Evolutionary conservation across 2,888 invertebrate species (phyloP), one percentile per base, ranked within the genome.

Genomic region (Apamea anceps): DNA sequence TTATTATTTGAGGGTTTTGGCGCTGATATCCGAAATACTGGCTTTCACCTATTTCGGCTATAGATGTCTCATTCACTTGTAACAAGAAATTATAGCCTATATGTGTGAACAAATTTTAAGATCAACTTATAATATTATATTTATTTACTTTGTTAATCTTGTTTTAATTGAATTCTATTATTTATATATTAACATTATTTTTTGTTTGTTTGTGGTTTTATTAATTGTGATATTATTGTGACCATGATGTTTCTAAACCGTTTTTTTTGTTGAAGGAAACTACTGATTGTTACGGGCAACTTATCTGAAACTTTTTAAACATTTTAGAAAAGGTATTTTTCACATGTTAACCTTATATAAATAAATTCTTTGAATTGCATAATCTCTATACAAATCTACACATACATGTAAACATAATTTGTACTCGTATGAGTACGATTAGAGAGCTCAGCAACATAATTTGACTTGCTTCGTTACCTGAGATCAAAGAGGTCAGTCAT

Each of bases 401-500:
- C 32, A 32, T 67, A 62, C 15, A 68, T 68, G 18, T 28, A 25
- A 62, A 79, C 8, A 62, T 62, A 79, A 79, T 78, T 60, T 28
- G 78, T 10, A 68, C 13, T 84, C 51, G 10, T 78, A 84, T 48
- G 67, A 62, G 37, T 37, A 79, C 37, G 54, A 79, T 84, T 78
- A 86, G 18, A 79, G 25, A 67, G 48, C 71, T 57, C 67, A 62
- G 81, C 74, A 74, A 85, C 57, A 79, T 84, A 84, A 84, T 79
- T 81, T 60, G 42, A 66, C 73, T 71, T 87, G 73, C 75, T 65
- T 85, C 82, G 81, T 81, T 85, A 78, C 75, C 67, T 60, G 63
- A 62, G 85, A 85, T 85, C 81, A 85, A 87, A 85, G 87, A 42
- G 87, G 73, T 78, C 85, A 71, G 85, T 71, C 80, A 76, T 81